phyloP scores from a whole-genome alignment of 2,797 vertebrate species.

The Hoplostethus mediterraneus region DNA sequence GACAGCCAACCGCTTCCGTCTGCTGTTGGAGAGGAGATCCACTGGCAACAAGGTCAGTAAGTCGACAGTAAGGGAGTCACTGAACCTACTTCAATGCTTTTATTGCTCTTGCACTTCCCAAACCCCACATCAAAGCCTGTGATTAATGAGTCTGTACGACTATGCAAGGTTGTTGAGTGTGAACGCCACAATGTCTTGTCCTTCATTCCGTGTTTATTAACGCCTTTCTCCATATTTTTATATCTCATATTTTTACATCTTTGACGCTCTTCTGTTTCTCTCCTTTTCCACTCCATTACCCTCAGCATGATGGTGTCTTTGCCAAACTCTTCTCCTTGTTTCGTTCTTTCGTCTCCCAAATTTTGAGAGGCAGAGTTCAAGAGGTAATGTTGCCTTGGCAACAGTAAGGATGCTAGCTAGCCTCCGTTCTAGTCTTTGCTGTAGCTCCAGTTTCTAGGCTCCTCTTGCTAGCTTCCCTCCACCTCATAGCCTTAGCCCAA shows the following conservation, averaged over 20 bases:
- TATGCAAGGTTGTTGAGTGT: slow-evolving; percentile 17
- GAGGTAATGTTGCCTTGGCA: slow-evolving; percentile 88
- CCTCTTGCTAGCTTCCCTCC: slow-evolving; percentile 29
- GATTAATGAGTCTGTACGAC: slow-evolving; percentile 12
- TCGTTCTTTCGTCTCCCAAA: slow-evolving; percentile 87
- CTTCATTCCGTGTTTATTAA: slow-evolving; percentile 47
- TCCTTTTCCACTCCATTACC: slow-evolving; percentile 68
- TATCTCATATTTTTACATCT: slow-evolving; percentile 59
- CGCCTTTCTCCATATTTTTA: slow-evolving; percentile 23
- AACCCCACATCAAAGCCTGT: not conserved
- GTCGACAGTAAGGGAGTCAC: not conserved
- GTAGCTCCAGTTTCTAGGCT: slow-evolving; percentile 46
- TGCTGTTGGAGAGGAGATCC: slow-evolving; percentile 91
- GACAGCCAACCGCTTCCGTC: slow-evolving; percentile 93
- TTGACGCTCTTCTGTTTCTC: slow-evolving; percentile 40
- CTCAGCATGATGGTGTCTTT: slow-evolving; percentile 88
- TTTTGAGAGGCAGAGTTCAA: slow-evolving; percentile 79
- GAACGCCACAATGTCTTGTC: slow-evolving; percentile 17
- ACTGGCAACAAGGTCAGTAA: slow-evolving; percentile 85
- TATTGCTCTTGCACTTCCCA: not conserved
- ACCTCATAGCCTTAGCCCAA: slow-evolving; percentile 45
- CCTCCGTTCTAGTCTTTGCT: slow-evolving; percentile 27
- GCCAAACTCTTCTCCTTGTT: slow-evolving; percentile 89
- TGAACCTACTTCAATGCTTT: not conserved
- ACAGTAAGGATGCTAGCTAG: slow-evolving; percentile 58